Base-by-base conservation (phyloP, 2,888 invertebrate species). In the Girardia tigrina region DNA sequence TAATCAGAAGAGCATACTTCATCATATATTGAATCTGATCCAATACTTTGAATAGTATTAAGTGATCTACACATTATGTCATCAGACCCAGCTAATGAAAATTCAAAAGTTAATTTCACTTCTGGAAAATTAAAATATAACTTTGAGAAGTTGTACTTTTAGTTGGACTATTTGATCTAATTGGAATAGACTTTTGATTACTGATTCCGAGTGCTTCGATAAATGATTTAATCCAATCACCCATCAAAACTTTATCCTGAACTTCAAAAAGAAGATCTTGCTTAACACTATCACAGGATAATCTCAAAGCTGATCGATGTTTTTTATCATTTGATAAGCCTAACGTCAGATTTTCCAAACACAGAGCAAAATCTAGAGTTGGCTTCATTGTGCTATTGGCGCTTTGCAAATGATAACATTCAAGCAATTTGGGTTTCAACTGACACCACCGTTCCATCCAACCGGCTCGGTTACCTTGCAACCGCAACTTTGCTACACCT, bases 261-360 rank as follows among this genome's bases (percentile, higher is more conserved):
- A 76, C 73, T 29, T 76, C 69, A 27, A 76, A 76, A 8, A 75
- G 29, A 4, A 76, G 73, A 27, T 27, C 36, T n/a, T 76, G 36
- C 4, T 69, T 74, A 23, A 56, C 23, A 26, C 42, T 23, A n/a
- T 75, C 73, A n/a, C 56, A 29, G 2, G 73, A 28, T 16, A 76
- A 29, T 26, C 42, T 14, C 56, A 76, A 26, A 12, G 76, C 76
- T 2, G 76, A 29, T 20, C 42, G 76, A 72, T 76, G 72, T 20
- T 73, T 74, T 69, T 76, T 76, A 29, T 76, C 76, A 26, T 75
- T 76, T 36, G 75, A 29, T 23, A 76, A 42, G n/a, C 72, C 76
- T n/a, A 76, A 56, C 14, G 23, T 16, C 1, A 75, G 27, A 42
- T 29, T 70, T 23, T 72, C 70, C 26, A 75, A 26, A 20, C 23